Evolutionary conservation across 2,797 vertebrate species (phyloP).

Genomic region (Girardinus metallicus): DNA sequence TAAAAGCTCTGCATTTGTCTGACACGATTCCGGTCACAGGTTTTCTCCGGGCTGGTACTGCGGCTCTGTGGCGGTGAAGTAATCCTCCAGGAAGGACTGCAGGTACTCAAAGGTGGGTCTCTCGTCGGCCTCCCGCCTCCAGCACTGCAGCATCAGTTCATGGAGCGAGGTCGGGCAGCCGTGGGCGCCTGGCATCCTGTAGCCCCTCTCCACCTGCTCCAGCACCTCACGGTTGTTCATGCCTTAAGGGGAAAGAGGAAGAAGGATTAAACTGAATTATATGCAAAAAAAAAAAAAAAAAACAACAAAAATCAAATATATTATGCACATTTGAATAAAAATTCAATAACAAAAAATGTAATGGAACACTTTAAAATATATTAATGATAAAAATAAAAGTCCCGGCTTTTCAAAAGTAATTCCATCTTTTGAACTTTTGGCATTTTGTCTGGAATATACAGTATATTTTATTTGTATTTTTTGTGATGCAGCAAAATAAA

Average conservation of each 20-base stretch:
- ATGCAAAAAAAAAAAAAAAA: neutral
- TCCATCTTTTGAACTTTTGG: neutral
- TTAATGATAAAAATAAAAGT: neutral
- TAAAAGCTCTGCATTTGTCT: conserved; percentile 27
- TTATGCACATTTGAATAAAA: conserved; percentile 5
- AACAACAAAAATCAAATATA: no score
- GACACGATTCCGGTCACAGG: conserved; percentile 74
- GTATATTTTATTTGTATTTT: neutral
- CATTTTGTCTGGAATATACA: neutral
- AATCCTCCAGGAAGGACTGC: conserved; percentile 97
- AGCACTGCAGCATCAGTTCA: conserved; percentile 95
- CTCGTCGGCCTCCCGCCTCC: conserved; percentile 92
- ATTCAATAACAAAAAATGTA: neutral
- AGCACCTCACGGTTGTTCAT: conserved; percentile 98
- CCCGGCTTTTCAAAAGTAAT: neutral
- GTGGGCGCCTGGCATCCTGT: conserved; percentile 91
- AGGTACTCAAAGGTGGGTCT: conserved; percentile 97
- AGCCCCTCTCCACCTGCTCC: conserved; percentile 95
- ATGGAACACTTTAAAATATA: neutral
- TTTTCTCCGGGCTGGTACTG: conserved; percentile 98
- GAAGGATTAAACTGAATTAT: neutral
- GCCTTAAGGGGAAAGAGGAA: conserved; percentile 74
- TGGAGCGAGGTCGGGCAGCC: conserved; percentile 90
- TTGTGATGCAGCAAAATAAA: neutral
- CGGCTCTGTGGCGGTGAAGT: conserved; percentile 97